Evolutionary conservation across 2,113 vertebrate genomes (phyloP), one percentile per base, ranked within the genome.

Genomic region (Scomber japonicus): DNA sequence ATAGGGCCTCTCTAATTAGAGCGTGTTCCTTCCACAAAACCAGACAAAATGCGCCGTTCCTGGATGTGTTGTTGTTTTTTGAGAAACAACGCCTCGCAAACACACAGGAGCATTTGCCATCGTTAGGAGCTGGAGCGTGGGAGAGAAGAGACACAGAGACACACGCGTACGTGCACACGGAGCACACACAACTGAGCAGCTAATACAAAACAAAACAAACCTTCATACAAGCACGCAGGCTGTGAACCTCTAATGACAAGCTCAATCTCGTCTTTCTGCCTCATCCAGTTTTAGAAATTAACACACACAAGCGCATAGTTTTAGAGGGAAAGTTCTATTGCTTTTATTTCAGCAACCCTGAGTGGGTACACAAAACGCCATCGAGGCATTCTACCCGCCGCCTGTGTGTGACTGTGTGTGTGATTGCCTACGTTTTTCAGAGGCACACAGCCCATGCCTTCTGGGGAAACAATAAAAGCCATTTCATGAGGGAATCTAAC

Each of bases 211-310:
- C 88, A 94, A 94, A 93, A 92, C 92, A 93, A 89, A 82, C 79
- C 91, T 91, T 93, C 91, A 93, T 63, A 89, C 89, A 83, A 88
- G 86, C 84, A 90, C 81, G 84, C 79, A 71, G 80, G 78, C 89
- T 93, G 89, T 83, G 89, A 88, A 89, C 91, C 86, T 74, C 90
- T 94, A 92, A 95, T 94, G 92, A 95, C 90, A 84, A 93, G 90
- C 91, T 88, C 87, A 80, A 92, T 93, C 91, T 92, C 84, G 91
- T 87, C 91, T 94, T 92, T 94, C 93, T 92, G 91, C 92, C 88
- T 93, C 82, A 93, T 92, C 92, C 92, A 91, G 93, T 94, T 95
- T 95, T 94, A 91, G 92, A 95, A 95, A 94, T 93, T 94, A 94
- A 93, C 88, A 80, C 80, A 87, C 79, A 87, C 84, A 67, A 63